phyloP scores from a whole-genome alignment of 1,140 invertebrate species.

The Monochamus saltuarius region DNA sequence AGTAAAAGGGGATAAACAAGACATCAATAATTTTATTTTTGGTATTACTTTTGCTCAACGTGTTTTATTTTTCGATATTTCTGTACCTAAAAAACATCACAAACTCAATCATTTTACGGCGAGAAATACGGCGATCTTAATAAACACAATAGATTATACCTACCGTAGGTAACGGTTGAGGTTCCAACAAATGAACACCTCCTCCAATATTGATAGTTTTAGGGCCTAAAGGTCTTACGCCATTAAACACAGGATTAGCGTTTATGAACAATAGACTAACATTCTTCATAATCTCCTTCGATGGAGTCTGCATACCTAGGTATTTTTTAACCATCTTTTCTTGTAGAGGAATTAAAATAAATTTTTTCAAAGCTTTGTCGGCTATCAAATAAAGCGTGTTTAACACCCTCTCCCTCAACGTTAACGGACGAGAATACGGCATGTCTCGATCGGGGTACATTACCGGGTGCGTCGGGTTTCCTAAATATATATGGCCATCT shows the following conservation, averaged over 20 bases:
- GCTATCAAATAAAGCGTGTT: neutral
- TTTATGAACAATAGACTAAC: constrained; percentile 57
- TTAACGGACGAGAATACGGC: neutral
- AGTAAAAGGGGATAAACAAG: too few relatives aligned
- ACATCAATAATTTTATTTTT: too few relatives aligned
- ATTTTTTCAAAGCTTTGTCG: neutral
- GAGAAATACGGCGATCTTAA: too few relatives aligned
- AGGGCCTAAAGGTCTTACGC: constrained; percentile 52
- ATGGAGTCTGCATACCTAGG: constrained; percentile 50
- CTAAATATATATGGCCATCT: constrained; percentile 25
- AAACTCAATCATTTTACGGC: too few relatives aligned
- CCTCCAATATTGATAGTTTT: constrained; percentile 41
- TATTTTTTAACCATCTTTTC: constrained; percentile 44
- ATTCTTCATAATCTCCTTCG: constrained; percentile 53
- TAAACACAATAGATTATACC: neutral
- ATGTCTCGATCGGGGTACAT: constrained; percentile 10
- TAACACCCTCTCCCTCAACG: neutral
- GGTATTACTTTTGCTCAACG: too few relatives aligned
- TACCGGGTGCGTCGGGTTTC: constrained; percentile 8
- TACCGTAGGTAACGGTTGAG: too few relatives aligned
- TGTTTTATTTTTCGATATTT: too few relatives aligned
- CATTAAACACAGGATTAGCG: constrained; percentile 51
- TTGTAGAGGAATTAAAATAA: constrained; percentile 29
- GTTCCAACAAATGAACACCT: too few relatives aligned
- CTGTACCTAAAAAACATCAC: too few relatives aligned